A percentile compares a stretch with the other conserved stretches of the same genome.
Evolutionary conservation across 2,888 invertebrate genomes (phyloP).

Genomic region (Asteroscopus sphinx): DNA sequence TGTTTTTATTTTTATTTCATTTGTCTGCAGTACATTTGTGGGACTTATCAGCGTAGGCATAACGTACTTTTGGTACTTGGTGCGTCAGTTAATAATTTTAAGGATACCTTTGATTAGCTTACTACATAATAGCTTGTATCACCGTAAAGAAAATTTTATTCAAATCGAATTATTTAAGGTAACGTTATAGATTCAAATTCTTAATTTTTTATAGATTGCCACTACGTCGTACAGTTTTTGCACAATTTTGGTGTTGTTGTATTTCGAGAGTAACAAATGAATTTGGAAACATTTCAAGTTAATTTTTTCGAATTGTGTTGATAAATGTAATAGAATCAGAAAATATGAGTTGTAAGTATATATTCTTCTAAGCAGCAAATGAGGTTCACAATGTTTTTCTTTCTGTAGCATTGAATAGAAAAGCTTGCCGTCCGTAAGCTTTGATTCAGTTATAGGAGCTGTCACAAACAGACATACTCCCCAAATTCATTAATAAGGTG

Average conservation of each 20-base stretch:
- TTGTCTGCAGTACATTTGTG: constrained; percentile 26
- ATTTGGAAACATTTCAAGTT: background rate
- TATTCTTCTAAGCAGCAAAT: constrained; percentile 5
- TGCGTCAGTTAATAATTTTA: constrained; percentile 73
- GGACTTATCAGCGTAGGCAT: constrained; percentile 63
- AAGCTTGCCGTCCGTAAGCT: background rate
- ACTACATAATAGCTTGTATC: constrained; percentile 69
- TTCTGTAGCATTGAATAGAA: background rate
- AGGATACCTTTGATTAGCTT: constrained; percentile 68
- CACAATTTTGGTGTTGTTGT: background rate
- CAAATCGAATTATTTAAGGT: constrained; percentile 70
- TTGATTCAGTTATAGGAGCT: background rate
- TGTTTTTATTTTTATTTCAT: background rate
- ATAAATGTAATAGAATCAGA: background rate
- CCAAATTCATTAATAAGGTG: background rate
- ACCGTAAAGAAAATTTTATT: constrained; percentile 69
- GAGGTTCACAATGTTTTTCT: background rate
- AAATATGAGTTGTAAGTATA: background rate
- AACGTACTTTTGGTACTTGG: constrained; percentile 76
- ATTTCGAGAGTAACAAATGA: background rate
- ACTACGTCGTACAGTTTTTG: constrained; percentile 74
- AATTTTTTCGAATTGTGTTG: background rate
- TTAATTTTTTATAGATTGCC: constrained; percentile 79
- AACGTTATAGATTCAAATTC: constrained; percentile 57
- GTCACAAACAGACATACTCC: background rate